These are phyloP conservation scores for Drosophila obscura DNA, from an alignment of 1,140 invertebrate genomes.

Conservation along the genomic window DNA sequence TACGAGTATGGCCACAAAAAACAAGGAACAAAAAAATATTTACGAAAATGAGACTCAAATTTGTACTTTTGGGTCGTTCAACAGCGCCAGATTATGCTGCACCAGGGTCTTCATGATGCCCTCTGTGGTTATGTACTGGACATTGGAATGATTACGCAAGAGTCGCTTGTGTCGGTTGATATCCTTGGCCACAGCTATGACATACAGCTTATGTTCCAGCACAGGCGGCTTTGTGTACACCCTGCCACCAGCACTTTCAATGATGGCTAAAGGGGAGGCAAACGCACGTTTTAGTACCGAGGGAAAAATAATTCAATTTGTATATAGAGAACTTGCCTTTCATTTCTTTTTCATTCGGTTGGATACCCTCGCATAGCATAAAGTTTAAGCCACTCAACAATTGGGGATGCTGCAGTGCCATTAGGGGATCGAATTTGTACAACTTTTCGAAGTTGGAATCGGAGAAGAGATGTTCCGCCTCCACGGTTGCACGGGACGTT, in stretches of 20 bases:
- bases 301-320: too few species aligned
- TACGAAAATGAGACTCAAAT: not conserved
- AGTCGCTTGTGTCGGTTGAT: conserved; percentile 7
- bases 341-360: conserved; percentile 48
- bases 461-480: conserved; percentile 48
- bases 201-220: conserved; percentile 14
- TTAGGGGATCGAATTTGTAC: conserved; percentile 46
- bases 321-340: conserved; percentile 18
- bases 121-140: conserved; percentile 50
- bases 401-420: conserved; percentile 11
- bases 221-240: conserved; percentile 20
- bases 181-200: conserved; percentile 20
- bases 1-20: not conserved
- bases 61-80: conserved; percentile 24
- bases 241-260: conserved; percentile 51
- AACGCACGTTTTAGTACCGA: not conserved
- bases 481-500: conserved; percentile 20
- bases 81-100: conserved; percentile 26
- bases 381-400: conserved; percentile 43
- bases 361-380: conserved; percentile 49
- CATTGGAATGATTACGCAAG: conserved; percentile 17
- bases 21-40: conserved; percentile 9
- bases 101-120: conserved; percentile 62
- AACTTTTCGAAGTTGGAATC: conserved; percentile 40
- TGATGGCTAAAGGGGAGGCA: conserved; percentile 32